phyloP scores from a whole-genome alignment of 2,113 vertebrate genomes.

The Amphilophus citrinellus region DNA sequence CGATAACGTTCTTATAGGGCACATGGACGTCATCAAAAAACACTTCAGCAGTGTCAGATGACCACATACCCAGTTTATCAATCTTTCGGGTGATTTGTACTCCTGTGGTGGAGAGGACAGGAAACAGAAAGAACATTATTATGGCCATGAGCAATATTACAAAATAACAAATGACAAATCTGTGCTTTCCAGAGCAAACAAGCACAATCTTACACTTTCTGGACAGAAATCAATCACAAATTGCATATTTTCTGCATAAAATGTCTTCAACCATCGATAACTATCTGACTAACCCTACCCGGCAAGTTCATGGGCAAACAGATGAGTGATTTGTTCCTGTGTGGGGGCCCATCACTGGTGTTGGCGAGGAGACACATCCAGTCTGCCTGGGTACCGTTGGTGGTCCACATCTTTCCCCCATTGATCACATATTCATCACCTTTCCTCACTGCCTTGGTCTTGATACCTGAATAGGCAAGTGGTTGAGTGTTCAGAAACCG shows the following conservation, averaged over 20 bases:
- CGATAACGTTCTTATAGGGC: slow-evolving; percentile 85
- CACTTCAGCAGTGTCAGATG: slow-evolving; percentile 86
- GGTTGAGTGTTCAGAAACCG: neutral
- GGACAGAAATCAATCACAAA: neutral
- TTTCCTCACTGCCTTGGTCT: slow-evolving; percentile 84
- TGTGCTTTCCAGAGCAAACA: neutral
- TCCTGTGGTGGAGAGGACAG: slow-evolving; percentile 61
- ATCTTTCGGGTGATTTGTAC: slow-evolving; percentile 87
- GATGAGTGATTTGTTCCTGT: slow-evolving; percentile 88
- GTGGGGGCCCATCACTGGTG: slow-evolving; percentile 79
- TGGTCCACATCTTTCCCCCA: slow-evolving; percentile 89
- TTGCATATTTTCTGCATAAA: neutral
- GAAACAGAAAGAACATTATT: neutral
- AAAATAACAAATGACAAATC: neutral
- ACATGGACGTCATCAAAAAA: slow-evolving; percentile 88
- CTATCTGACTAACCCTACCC: slow-evolving; percentile 66
- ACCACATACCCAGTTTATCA: slow-evolving; percentile 88
- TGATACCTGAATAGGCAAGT: slow-evolving; percentile 76
- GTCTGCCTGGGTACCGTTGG: slow-evolving; percentile 82
- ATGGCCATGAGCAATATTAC: neutral
- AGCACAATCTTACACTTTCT: neutral
- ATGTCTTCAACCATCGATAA: neutral
- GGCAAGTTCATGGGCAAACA: slow-evolving; percentile 86
- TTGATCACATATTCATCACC: slow-evolving; percentile 85
- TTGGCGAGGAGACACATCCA: slow-evolving; percentile 88